A percentile compares a stretch with the other conserved stretches of the same genome.
Evolutionary conservation across 2,797 vertebrate species (phyloP).

Genomic region (Tarsius wallacei): DNA sequence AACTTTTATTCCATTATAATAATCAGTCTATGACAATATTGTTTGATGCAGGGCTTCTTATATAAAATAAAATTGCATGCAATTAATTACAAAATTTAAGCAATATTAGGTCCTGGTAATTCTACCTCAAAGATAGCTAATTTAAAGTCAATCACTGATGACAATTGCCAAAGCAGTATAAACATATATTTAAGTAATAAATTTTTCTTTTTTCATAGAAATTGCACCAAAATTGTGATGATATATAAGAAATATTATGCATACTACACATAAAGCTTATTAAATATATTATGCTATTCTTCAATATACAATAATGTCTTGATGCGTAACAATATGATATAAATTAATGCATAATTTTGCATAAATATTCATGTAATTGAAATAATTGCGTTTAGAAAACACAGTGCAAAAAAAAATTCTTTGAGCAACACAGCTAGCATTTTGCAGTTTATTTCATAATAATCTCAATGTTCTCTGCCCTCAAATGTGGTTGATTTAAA

Average conservation of each 20-base stretch:
- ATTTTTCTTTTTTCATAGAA: not conserved
- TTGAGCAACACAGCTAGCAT: not conserved
- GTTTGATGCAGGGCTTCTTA: not conserved
- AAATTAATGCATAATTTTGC: not conserved
- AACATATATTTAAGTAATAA: not conserved
- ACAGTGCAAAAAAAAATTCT: not conserved
- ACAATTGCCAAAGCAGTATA: not conserved
- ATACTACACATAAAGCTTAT: not conserved
- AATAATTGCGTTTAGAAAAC: not conserved
- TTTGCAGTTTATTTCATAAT: not conserved
- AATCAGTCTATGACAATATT: not conserved
- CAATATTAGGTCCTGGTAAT: not conserved
- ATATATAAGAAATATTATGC: not conserved
- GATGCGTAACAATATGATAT: not conserved
- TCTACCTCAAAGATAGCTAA: not conserved
- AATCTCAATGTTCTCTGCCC: not conserved
- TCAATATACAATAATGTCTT: not conserved
- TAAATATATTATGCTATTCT: not conserved
- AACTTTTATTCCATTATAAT: not conserved
- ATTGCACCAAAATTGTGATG: not conserved
- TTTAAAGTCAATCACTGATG: not conserved
- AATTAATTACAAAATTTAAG: not conserved
- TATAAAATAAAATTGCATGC: not conserved
- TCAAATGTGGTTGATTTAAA: slow-evolving; percentile 10
- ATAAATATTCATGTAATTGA: not conserved